Percentiles rank a stretch among this genome's conserved stretches.
These are phyloP conservation scores for Camelus bactrianus DNA, from an alignment of 2,113 vertebrate species.

Conservation along the genomic window DNA sequence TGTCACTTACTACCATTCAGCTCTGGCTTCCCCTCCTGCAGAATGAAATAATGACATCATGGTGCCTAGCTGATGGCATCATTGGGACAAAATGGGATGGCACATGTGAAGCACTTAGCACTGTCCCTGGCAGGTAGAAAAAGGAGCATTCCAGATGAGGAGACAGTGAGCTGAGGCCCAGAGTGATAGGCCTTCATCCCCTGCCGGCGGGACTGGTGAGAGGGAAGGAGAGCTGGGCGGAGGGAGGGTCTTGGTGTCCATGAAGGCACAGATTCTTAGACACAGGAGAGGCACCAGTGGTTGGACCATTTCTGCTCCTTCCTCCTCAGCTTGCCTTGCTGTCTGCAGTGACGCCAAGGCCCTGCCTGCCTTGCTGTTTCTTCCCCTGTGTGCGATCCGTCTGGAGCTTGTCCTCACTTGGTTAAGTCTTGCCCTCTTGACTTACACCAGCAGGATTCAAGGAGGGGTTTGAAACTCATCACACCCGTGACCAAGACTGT, in stretches of 20 bases:
- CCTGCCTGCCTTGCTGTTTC: not conserved
- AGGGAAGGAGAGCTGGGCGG: not conserved
- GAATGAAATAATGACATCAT: not conserved
- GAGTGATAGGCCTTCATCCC: not conserved
- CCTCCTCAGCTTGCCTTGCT: not conserved
- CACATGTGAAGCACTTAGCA: not conserved
- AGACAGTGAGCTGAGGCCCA: fast-evolving
- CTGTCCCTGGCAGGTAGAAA: not conserved
- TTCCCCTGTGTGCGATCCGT: too few relatives aligned
- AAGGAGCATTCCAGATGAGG: not conserved
- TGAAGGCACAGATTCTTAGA: not conserved
- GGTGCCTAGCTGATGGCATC: not conserved
- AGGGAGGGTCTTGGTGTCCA: too few relatives aligned
- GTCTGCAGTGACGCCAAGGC: too few relatives aligned
- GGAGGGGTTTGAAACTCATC: not conserved
- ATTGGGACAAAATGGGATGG: not conserved
- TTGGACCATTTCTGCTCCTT: not conserved
- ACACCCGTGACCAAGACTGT: not conserved
- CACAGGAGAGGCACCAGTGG: not conserved
- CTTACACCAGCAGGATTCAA: not conserved
- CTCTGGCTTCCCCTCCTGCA: not conserved
- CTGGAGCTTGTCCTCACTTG: not conserved
- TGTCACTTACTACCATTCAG: not conserved
- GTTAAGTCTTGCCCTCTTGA: not conserved
- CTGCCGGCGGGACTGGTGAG: fast-evolving